Evolutionary conservation across 1,140 invertebrate genomes (phyloP).

Genomic region (Magallana ariakensis): DNA sequence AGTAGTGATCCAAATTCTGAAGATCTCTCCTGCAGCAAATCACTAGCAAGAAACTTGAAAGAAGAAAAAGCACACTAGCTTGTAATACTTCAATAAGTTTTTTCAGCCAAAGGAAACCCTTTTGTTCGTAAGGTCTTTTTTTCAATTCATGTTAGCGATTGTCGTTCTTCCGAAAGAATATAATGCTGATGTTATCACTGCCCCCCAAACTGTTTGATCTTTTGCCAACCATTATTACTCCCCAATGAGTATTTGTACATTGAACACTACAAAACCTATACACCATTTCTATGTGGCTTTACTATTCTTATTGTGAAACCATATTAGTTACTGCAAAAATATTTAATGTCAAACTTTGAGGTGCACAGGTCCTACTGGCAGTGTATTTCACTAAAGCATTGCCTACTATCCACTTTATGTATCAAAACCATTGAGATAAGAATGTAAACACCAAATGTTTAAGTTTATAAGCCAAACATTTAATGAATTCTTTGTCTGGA

Average conservation of each 20-base stretch:
- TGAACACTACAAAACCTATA: not conserved
- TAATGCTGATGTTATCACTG: conserved; percentile 5
- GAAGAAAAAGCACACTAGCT: not conserved
- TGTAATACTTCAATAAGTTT: not conserved
- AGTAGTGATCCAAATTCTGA: not conserved
- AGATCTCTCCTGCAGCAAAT: not conserved
- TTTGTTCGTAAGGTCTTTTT: not conserved
- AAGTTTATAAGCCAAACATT: too few species aligned
- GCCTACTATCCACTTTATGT: too few species aligned
- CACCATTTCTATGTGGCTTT: not conserved
- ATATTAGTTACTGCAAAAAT: not conserved
- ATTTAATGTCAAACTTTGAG: too few species aligned
- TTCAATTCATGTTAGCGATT: not conserved
- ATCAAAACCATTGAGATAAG: too few species aligned
- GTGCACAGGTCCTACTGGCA: too few species aligned
- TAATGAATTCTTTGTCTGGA: too few species aligned
- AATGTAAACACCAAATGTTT: too few species aligned
- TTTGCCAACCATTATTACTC: not conserved
- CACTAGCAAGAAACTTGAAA: not conserved
- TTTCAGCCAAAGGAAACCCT: conserved; percentile 13
- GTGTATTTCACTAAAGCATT: too few species aligned
- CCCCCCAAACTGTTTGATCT: not conserved
- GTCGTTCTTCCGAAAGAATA: not conserved
- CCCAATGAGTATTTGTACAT: not conserved
- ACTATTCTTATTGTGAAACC: not conserved